These are phyloP conservation scores for Cairina moschata DNA, from an alignment of 2,113 vertebrate species.

Conservation along the genomic window DNA sequence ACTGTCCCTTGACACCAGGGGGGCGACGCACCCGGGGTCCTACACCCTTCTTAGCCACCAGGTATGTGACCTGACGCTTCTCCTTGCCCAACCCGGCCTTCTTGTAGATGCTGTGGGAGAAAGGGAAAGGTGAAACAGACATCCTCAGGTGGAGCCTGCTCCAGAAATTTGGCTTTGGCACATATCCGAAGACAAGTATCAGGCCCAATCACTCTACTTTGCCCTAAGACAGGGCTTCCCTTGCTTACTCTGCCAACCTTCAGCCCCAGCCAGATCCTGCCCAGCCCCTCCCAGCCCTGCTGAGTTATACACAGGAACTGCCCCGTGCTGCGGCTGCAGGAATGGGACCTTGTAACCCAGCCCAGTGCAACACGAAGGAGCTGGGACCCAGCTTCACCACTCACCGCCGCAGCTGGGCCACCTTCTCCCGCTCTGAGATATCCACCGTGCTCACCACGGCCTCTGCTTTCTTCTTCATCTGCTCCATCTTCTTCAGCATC, in stretches of 20 bases:
- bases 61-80: constrained; percentile 91
- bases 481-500: constrained; percentile 96
- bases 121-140: not conserved
- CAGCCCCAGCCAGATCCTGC: fast-evolving
- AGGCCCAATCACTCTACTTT: fast-evolving
- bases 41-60: constrained; percentile 90
- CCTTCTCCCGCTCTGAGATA: constrained; percentile 93
- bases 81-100: constrained; percentile 94
- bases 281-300: not conserved
- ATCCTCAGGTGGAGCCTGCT: not conserved
- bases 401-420: constrained; percentile 91
- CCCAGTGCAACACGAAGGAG: fast-evolving
- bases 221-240: not conserved
- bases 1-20: constrained; percentile 88
- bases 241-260: not conserved
- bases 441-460: constrained; percentile 93
- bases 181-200: fast-evolving
- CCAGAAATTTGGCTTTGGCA: not conserved
- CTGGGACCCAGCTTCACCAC: not conserved
- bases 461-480: constrained; percentile 95
- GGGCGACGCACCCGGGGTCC: constrained; percentile 89
- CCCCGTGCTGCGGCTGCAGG: fast-evolving
- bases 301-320: not conserved
- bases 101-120: constrained; percentile 89
- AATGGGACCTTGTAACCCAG: fast-evolving